Percentiles rank a stretch among this genome's conserved stretches.
Evolutionary conservation across 2,888 invertebrate species (phyloP).

Genomic region (Mesodorylaimus sp.): DNA sequence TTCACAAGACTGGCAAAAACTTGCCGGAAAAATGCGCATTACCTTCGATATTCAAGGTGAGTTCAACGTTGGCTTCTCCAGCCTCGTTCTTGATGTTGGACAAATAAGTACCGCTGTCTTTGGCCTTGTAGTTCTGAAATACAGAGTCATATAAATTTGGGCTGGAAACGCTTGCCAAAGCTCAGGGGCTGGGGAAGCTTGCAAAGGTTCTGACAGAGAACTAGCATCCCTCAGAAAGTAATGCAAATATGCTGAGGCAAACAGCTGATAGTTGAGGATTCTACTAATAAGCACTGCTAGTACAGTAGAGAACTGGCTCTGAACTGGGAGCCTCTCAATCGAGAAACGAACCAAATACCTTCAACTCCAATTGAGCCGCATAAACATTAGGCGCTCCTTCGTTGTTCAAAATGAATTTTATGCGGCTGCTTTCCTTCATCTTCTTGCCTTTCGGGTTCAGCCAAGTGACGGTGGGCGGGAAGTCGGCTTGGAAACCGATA

Average conservation of each 20-base stretch:
- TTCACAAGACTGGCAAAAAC: background rate
- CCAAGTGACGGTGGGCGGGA: constrained; percentile 27
- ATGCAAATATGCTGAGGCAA: too few species aligned
- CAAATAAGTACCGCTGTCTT: constrained; percentile 63
- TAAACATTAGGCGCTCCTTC: constrained; percentile 24
- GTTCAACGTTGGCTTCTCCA: constrained; percentile 89
- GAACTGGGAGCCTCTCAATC: background rate
- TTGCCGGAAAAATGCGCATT: constrained; percentile 32
- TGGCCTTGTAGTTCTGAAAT: constrained; percentile 30
- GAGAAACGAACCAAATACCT: constrained; percentile 16
- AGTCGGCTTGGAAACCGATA: constrained; percentile 29
- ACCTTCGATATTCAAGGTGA: constrained; percentile 96
- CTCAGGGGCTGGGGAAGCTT: too few species aligned
- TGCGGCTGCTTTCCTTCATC: constrained; percentile 29
- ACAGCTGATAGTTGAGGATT: too few species aligned
- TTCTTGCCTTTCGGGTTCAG: constrained; percentile 31
- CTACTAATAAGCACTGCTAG: too few species aligned
- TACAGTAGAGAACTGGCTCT: too few species aligned
- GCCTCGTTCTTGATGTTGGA: constrained; percentile 89
- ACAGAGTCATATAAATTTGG: background rate
- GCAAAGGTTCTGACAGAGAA: too few species aligned
- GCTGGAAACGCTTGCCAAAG: too few species aligned
- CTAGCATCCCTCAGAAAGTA: too few species aligned
- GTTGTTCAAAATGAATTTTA: constrained; percentile 24
- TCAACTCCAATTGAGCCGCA: constrained; percentile 26